A percentile compares a stretch with the other conserved stretches of the same genome.
Evolutionary conservation across 2,888 invertebrate species (phyloP).

Genomic region (Caenorhabditis afra): DNA sequence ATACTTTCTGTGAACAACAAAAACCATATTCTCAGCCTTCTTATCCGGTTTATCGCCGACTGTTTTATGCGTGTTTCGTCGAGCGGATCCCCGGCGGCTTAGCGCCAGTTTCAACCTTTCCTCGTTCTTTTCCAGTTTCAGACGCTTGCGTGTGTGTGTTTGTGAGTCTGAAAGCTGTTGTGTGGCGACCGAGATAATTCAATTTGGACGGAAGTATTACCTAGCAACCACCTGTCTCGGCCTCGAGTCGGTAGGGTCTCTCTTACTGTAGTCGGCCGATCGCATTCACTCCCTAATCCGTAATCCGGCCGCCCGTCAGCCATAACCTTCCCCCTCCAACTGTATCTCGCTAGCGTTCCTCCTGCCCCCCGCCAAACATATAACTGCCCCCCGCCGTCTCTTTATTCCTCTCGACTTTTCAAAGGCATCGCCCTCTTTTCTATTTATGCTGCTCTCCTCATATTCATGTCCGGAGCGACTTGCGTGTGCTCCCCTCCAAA

Average conservation of each 20-base stretch:
- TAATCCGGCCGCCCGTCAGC: constrained; percentile 18
- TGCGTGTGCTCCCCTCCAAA: constrained; percentile 11
- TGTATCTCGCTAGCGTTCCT: constrained; percentile 29
- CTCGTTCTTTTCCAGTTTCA: background rate
- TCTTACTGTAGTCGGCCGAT: background rate
- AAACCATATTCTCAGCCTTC: background rate
- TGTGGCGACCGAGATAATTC: background rate
- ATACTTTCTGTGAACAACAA: background rate
- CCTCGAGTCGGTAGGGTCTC: constrained; percentile 21
- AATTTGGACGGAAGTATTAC: constrained; percentile 4
- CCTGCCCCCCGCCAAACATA: background rate
- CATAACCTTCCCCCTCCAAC: constrained; percentile 21
- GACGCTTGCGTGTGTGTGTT: background rate
- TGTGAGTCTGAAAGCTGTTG: background rate
- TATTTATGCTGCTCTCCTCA: constrained; percentile 37
- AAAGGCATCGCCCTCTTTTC: constrained; percentile 17
- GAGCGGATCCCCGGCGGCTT: no score
- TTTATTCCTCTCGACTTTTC: constrained; percentile 7
- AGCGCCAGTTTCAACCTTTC: background rate
- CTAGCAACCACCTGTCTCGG: background rate
- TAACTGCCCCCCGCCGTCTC: background rate
- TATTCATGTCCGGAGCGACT: constrained; percentile 31
- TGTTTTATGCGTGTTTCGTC: no score
- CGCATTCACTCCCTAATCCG: constrained; percentile 30
- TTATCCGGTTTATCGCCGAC: no score